Evolutionary conservation across 2,888 invertebrate species (phyloP), one percentile per base, ranked within the genome.

Genomic region (Sisyra nigra): DNA sequence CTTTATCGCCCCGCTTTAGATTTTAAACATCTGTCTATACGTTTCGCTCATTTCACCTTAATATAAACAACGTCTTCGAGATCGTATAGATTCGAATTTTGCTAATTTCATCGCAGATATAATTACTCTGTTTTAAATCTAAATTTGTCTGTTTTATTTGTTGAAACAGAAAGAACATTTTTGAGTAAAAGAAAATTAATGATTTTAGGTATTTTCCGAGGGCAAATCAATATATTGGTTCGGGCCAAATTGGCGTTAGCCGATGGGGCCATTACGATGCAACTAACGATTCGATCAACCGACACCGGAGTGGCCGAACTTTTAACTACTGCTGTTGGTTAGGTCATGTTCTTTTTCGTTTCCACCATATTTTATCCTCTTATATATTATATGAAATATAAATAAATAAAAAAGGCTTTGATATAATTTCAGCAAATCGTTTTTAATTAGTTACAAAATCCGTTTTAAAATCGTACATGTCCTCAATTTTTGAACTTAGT

Each of bases 261-360:
- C 0, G 72, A 75, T 31, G 73, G 71, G 24, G 82, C 84, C n/a
- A 87, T 96, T 0, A 92, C 92, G 3, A 91, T 97, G 87, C 87
- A 92, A 59, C 66, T 97, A 42, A 84, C 88, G 0, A 87, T 94
- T 1, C 69, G 93, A 36, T 86, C 91, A 15, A 81, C 84, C 10
- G 79, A 89, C 60, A 76, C 83, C 41, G 80, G 82, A 50, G 79
- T 94, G 1, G 86, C 89, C 1, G 88, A 92, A 57, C 69, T 96
- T 9, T 76, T 96, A 42, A 74, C 87, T 41, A 80, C 87, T 15
- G 80, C 88, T 24, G 81, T 92, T 50, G 89, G 86, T 58, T 91
- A 80, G 54, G 40, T 34, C 2, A 29, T 9, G 31, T 44, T 30
- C 35, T 18, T 15, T 13, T 40, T 24, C 13, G n/a, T n/a, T n/a